Evolutionary conservation across 2,797 vertebrate species (phyloP), one percentile per base, ranked within the genome.

Genomic region (Parambassis ranga): DNA sequence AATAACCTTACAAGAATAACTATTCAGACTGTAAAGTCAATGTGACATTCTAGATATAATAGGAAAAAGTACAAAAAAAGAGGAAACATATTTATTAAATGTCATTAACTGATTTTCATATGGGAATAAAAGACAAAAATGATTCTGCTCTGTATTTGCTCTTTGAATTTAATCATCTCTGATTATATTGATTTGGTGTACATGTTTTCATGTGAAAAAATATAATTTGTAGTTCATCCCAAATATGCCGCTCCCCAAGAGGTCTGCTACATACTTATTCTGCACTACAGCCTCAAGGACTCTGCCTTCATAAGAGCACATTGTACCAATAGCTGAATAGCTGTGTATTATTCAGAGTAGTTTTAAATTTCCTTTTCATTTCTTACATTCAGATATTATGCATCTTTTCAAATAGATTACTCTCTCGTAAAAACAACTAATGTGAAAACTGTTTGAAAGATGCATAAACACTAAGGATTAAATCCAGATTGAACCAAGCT

Each of bases 171-270:
- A 23, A 36, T 18, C 6, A 5, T 9, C 7, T 37, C 32, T 3
- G 57, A 49, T 49, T 71, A 6, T 3, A 10, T 57, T 61, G 0
- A 9, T 44, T 60, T 30, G 27, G 31, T 56, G 6, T 55, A 43
- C 9, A 5, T 41, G 38, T 27, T 51, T 53, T 60, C 18, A 6
- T 35, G 43, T 51, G 53, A 22, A 57, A 47, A 76, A 16, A n/a
- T n/a, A n/a, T n/a, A n/a, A 50, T 24, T 31, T 37, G 47, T 10
- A 41, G 42, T 38, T 68, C 42, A 78, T 66, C 46, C 63, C 59
- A 77, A 75, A 73, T 78, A 68, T 77, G 59, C 64, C 28, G 9
- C 67, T 68, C 62, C 71, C 49, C 52, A 59, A 61, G 52, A 75
- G 65, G 62, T 50, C 64, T 22, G 28, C 66, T 79, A 57, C 46